Evolutionary conservation across 2,797 vertebrate species (phyloP).

Genomic region (Pelobates cultripes): DNA sequence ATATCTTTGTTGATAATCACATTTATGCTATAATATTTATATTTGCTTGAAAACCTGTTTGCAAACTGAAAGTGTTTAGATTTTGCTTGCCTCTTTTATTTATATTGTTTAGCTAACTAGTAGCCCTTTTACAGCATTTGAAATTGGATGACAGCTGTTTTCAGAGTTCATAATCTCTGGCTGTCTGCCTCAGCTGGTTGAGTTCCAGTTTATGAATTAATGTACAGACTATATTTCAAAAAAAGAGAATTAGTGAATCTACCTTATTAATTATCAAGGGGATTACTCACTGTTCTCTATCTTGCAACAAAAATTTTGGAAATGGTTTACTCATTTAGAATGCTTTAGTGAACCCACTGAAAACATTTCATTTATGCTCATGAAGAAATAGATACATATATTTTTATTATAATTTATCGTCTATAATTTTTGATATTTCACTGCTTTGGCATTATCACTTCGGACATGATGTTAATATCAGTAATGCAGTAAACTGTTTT

Average conservation of each 20-base stretch:
- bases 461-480: no score
- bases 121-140: not conserved
- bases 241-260: not conserved
- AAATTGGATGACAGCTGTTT: not conserved
- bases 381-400: not conserved
- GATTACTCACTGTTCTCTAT: not conserved
- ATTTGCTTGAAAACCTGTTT: not conserved
- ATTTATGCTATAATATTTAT: not conserved
- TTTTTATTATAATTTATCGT: not conserved
- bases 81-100: not conserved
- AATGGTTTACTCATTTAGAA: not conserved
- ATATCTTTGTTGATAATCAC: no score
- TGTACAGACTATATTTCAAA: not conserved
- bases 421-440: no score
- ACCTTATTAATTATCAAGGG: not conserved
- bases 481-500: no score
- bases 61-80: not conserved
- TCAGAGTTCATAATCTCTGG: not conserved
- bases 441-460: no score
- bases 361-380: not conserved
- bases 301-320: not conserved
- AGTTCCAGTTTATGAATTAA: constrained; percentile 5
- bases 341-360: not conserved
- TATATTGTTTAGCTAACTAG: not conserved
- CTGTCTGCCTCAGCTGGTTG: not conserved